Base-by-base conservation (phyloP, 2,113 vertebrate genomes). In the Colinus virginianus region DNA sequence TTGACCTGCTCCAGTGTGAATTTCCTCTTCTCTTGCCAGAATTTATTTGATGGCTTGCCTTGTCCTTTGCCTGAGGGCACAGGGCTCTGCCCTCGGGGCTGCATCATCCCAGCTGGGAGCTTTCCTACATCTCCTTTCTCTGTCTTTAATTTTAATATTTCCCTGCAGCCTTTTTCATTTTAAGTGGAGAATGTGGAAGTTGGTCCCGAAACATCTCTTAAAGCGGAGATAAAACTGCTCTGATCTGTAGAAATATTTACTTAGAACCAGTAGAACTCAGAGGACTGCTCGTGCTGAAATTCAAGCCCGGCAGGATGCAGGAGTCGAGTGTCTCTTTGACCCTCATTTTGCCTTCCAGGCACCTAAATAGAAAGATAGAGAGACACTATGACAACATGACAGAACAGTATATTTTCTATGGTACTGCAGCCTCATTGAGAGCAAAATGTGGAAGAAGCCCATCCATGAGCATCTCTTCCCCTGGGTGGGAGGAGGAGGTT, bases 71-170 rank as follows among this genome's bases (percentile, higher is more conserved):
- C 61, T 58, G 55, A 89, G 70, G 66, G 67, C 28, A 30, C n/a
- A 72, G 42, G 45, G 25, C 71, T 90, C 18, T 2, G 18, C 7
- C 26, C 87, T 64, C n/a, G 34, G 14, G 53, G 13, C 63, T 51
- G 40, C 62, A 45, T 86, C 18, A 56, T 45, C 38, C 45, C 46
- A 78, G 16, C 61, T 0, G 1, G 19, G 11, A 49, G 3, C 46
- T 81, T 83, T 77, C 23, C 55, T 70, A 38, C 49, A 30, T 55
- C 68, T 69, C 18, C 32, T 88, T 93, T 77, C 36, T 90, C 56
- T 38, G 8, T 72, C n/a, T 78, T 70, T 80, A 42, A 68, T 82
- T 85, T 90, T 43, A 55, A 76, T 79, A 86, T 78, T 94, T 51
- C 56, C 46, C 38, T 59, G 38, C 49, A 62, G 56, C 64, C 42